These are phyloP conservation scores for Sorex araneus DNA, from an alignment of 2,113 vertebrate species.

Conservation along the genomic window DNA sequence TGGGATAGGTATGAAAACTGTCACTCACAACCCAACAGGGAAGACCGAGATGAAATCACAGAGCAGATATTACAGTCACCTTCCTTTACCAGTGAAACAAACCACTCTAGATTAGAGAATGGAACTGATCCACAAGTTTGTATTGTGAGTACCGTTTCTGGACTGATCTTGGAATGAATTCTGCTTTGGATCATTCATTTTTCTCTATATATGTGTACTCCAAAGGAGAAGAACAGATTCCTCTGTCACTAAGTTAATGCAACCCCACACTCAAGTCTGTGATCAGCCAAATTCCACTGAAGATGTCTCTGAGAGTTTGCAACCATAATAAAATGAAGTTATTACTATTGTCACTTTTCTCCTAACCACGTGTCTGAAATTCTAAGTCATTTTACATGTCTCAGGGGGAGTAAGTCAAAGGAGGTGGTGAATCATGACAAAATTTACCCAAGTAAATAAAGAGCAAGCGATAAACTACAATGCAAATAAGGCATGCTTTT, in stretches of 20 bases:
- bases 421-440: background rate
- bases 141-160: background rate
- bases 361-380: background rate
- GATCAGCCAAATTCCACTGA: background rate
- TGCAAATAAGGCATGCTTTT: background rate
- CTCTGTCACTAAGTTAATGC: background rate
- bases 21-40: background rate
- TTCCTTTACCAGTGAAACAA: background rate
- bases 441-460: constrained; percentile 49
- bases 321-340: background rate
- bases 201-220: background rate
- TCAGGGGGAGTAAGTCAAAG: constrained; percentile 47
- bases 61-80: background rate
- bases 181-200: background rate
- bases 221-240: background rate
- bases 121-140: background rate
- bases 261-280: background rate
- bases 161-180: background rate
- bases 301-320: background rate
- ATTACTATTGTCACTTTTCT: background rate
- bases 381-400: constrained; percentile 27
- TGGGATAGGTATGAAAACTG: background rate
- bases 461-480: background rate
- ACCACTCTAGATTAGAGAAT: background rate
- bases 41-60: background rate